phyloP scores from a whole-genome alignment of 2,797 vertebrate species.

The Rhinella marina region DNA sequence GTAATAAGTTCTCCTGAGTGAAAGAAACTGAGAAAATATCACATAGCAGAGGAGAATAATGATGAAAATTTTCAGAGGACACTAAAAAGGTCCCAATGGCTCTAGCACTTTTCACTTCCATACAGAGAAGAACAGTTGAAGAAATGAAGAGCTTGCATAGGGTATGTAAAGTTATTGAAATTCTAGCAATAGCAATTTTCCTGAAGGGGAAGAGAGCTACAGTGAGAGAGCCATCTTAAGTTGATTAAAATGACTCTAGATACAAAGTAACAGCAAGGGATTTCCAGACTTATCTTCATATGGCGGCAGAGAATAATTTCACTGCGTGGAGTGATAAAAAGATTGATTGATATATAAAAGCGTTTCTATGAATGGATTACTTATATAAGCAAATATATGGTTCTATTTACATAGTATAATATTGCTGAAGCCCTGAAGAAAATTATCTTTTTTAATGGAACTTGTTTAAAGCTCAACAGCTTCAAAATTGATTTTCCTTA shows the following conservation, averaged over 20 bases:
- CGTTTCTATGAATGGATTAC: constrained; percentile 58
- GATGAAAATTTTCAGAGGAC: background rate
- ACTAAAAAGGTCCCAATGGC: background rate
- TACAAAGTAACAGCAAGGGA: constrained; percentile 62
- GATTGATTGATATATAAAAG: constrained; percentile 63
- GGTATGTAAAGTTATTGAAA: constrained; percentile 57
- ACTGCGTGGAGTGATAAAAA: constrained; percentile 59
- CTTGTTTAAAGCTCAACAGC: constrained; percentile 58
- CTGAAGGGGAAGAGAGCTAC: constrained; percentile 53
- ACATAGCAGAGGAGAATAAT: background rate
- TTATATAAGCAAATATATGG: constrained; percentile 61
- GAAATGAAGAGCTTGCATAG: constrained; percentile 16
- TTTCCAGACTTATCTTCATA: constrained; percentile 58
- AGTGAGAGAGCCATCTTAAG: constrained; percentile 56
- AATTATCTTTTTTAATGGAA: constrained; percentile 62
- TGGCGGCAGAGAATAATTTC: constrained; percentile 57
- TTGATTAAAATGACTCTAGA: constrained; percentile 61
- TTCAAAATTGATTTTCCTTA: constrained; percentile 60
- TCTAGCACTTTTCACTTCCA: background rate
- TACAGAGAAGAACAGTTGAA: constrained; percentile 15
- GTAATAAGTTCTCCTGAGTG: background rate
- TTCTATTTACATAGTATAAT: constrained; percentile 61
- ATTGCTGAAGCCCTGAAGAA: constrained; percentile 52
- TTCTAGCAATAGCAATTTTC: constrained; percentile 55
- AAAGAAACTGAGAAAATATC: background rate